These are phyloP conservation scores for Astyanax mexicanus DNA, from an alignment of 2,797 vertebrate species.

Conservation along the genomic window DNA sequence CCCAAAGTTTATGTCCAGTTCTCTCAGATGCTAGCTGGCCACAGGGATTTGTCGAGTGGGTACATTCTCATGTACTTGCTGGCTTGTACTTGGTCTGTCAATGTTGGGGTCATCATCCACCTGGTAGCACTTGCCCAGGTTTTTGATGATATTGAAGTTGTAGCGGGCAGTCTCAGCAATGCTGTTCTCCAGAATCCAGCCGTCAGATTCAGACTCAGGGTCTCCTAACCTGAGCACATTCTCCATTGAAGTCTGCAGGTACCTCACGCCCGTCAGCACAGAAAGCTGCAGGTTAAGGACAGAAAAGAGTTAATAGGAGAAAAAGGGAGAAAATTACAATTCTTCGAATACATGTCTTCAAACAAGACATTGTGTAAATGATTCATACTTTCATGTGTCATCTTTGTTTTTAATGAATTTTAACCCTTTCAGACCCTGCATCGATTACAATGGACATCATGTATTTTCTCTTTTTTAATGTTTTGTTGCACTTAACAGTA, in stretches of 20 bases:
- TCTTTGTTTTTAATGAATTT: too few relatives aligned
- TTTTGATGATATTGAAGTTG: conserved; percentile 88
- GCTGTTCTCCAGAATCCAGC: conserved; percentile 89
- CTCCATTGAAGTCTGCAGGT: conserved; percentile 90
- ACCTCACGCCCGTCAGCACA: conserved; percentile 87
- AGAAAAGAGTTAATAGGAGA: background rate
- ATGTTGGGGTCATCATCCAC: conserved; percentile 83
- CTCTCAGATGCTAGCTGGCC: conserved; percentile 41
- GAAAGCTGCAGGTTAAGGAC: conserved; percentile 76
- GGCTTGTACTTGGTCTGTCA: conserved; percentile 68
- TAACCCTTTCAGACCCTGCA: too few relatives aligned
- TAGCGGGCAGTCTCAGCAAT: conserved; percentile 84
- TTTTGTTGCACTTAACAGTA: too few relatives aligned
- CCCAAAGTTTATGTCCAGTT: background rate
- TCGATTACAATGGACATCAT: too few relatives aligned
- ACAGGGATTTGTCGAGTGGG: conserved; percentile 65
- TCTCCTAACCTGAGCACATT: conserved; percentile 82
- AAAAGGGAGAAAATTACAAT: background rate
- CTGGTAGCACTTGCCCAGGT: conserved; percentile 86
- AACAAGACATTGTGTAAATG: too few relatives aligned
- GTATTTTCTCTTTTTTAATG: too few relatives aligned
- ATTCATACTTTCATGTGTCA: too few relatives aligned
- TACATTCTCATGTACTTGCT: conserved; percentile 67
- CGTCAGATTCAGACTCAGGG: conserved; percentile 81
- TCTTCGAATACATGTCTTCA: background rate